A percentile compares a stretch with the other conserved stretches of the same genome.
Conservation (phyloP, 2,888 invertebrate genomes). For the Lacanobia oleracea region DNA sequence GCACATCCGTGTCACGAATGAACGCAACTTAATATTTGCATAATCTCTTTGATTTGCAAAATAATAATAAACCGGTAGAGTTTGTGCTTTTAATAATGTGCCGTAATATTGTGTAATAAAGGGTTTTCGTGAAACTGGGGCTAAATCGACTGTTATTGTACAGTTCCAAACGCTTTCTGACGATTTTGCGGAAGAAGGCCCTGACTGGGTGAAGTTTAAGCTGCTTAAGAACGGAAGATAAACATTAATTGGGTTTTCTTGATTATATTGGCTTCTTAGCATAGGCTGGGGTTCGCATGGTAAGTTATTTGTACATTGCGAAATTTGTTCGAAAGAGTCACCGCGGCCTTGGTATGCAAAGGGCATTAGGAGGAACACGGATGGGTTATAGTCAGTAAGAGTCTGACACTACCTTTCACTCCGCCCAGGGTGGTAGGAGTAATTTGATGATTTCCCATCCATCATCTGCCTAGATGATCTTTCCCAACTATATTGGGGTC, state of each 20-base stretch:
- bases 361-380: no score
- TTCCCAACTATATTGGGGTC: no score
- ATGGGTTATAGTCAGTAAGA: no score
- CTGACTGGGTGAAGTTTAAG: conserved; percentile 17
- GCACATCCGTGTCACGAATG: conserved; percentile 21
- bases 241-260: conserved; percentile 37
- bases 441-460: no score
- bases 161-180: conserved; percentile 25
- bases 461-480: no score
- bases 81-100: conserved; percentile 70
- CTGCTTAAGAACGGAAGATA: conserved; percentile 31
- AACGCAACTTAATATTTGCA: conserved; percentile 66
- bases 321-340: no score
- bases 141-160: conserved; percentile 43
- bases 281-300: neutral
- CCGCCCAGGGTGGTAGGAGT: no score
- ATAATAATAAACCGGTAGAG: conserved; percentile 74
- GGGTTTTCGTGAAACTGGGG: conserved; percentile 41
- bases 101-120: conserved; percentile 51
- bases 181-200: conserved; percentile 7
- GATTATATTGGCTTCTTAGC: conserved; percentile 6
- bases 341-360: no score
- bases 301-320: neutral
- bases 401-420: no score
- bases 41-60: conserved; percentile 81